These are phyloP conservation scores for Trichopria drosophilae DNA, from an alignment of 2,888 invertebrate species.

Conservation along the genomic window DNA sequence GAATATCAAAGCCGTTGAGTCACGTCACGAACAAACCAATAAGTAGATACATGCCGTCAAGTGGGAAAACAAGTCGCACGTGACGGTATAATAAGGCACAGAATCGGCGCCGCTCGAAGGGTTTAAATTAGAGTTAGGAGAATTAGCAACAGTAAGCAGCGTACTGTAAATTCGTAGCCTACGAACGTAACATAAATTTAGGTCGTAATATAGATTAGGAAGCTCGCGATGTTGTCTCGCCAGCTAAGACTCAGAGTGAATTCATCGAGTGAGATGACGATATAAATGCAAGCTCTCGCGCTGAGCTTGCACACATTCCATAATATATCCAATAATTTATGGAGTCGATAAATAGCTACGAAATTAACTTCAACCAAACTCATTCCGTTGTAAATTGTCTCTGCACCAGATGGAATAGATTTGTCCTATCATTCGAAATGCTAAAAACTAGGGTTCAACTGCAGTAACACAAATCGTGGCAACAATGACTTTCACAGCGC, in stretches of 20 bases:
- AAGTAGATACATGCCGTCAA: constrained; percentile 14
- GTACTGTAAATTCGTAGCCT: constrained; percentile 1
- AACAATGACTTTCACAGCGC: too few species aligned
- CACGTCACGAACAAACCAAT: constrained; percentile 25
- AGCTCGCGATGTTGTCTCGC: constrained; percentile 34
- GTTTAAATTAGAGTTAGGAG: constrained; percentile 23
- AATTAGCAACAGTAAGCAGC: constrained; percentile 6
- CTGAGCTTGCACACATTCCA: too few species aligned
- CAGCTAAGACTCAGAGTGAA: constrained; percentile 45
- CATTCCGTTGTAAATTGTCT: too few species aligned
- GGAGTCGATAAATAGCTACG: too few species aligned
- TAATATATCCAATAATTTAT: too few species aligned
- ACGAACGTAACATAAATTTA: constrained; percentile 7
- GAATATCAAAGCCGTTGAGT: constrained; percentile 28
- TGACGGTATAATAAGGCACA: constrained; percentile 21
- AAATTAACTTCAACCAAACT: too few species aligned
- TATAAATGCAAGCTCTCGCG: too few species aligned
- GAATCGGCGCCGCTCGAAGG: constrained; percentile 16
- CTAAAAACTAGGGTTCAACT: too few species aligned
- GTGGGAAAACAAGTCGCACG: constrained; percentile 19
- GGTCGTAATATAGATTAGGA: constrained; percentile 27
- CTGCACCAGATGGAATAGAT: too few species aligned
- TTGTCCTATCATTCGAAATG: too few species aligned
- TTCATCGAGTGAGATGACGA: constrained; percentile 36
- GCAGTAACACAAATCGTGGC: too few species aligned